Evolutionary conservation across 2,797 vertebrate species (phyloP).

Genomic region (Pangasius krempfi): DNA sequence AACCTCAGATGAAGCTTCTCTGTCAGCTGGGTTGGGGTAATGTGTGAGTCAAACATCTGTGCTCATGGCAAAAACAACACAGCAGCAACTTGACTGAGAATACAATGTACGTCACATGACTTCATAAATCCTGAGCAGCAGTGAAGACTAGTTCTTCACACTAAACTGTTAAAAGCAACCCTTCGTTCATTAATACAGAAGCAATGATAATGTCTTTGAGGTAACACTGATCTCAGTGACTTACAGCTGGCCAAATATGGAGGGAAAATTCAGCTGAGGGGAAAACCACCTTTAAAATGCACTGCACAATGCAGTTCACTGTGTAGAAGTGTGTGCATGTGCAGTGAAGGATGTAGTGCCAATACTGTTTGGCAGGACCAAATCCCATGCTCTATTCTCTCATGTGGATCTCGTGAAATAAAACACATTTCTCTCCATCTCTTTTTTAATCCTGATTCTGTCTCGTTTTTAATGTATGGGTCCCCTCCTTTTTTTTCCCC

Average conservation of each 20-base stretch:
- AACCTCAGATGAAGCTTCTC: conserved; percentile 25
- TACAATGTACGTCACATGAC: not conserved
- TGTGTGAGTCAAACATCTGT: conserved; percentile 25
- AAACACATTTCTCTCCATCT: not conserved
- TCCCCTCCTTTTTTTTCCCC: not conserved
- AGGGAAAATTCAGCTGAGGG: conserved; percentile 50
- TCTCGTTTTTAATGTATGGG: conserved; percentile 13
- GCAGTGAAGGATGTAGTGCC: conserved; percentile 42
- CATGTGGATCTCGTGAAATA: conserved; percentile 8
- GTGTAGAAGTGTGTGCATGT: conserved; percentile 45
- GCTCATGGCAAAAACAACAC: conserved; percentile 28
- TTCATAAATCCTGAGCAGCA: conserved; percentile 9
- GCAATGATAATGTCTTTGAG: conserved; percentile 59
- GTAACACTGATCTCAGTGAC: conserved; percentile 64
- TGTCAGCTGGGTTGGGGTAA: conserved; percentile 15
- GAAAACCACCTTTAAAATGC: conserved; percentile 39
- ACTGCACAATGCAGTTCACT: conserved; percentile 51
- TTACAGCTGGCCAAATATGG: conserved; percentile 62
- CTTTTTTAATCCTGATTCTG: not conserved
- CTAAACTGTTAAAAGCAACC: not conserved
- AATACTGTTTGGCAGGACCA: conserved; percentile 47
- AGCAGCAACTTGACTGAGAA: not conserved
- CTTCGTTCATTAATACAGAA: conserved; percentile 18
- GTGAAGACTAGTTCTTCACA: not conserved
- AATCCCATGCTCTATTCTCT: not conserved